Evolutionary conservation across 2,113 vertebrate species (phyloP).

Genomic region (Herpetotheres cachinnans): DNA sequence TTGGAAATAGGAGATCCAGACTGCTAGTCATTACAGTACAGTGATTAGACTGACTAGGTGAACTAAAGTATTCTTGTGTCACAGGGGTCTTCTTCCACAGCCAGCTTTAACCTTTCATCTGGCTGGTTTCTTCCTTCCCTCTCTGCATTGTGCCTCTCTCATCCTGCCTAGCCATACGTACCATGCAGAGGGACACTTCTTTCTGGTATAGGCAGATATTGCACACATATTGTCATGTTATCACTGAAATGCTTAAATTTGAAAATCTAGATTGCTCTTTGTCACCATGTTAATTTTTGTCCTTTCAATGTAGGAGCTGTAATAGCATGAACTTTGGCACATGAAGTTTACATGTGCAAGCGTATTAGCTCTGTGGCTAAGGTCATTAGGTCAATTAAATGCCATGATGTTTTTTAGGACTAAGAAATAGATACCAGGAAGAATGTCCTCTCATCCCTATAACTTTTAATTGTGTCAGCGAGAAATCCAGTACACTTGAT

Average conservation of each 20-base stretch:
- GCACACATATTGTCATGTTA: not conserved
- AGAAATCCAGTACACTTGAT: not conserved
- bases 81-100: not conserved
- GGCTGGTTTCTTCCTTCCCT: not conserved
- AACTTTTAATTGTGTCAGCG: not conserved
- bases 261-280: not conserved
- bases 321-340: not conserved
- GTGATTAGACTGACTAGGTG: not conserved
- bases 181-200: not conserved
- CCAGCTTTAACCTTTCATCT: not conserved
- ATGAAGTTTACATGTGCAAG: fast-evolving
- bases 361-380: not conserved
- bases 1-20: not conserved
- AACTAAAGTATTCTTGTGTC: not conserved
- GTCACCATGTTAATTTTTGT: not conserved
- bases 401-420: not conserved
- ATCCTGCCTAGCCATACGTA: not conserved
- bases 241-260: not conserved
- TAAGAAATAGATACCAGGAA: not conserved
- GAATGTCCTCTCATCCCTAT: not conserved
- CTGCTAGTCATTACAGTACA: not conserved
- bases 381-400: not conserved
- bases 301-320: not conserved
- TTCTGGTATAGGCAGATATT: not conserved
- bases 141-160: not conserved